phyloP scores from a whole-genome alignment of 2,888 invertebrate species.

The Lomographa bimaculata region DNA sequence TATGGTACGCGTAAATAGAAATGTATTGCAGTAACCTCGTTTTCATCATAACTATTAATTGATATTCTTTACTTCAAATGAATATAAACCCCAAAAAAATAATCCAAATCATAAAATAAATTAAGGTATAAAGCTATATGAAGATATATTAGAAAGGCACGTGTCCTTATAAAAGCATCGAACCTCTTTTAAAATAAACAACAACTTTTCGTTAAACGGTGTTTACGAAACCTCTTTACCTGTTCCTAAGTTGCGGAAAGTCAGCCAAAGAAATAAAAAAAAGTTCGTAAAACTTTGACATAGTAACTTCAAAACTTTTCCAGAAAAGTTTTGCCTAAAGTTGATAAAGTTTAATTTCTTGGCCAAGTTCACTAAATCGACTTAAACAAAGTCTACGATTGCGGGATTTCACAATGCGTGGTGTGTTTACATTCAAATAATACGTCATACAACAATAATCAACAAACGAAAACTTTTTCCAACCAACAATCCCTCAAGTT shows the following conservation, averaged over 20 bases:
- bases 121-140: no score
- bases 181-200: no score
- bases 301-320: constrained; percentile 47
- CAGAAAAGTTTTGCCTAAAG: constrained; percentile 48
- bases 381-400: constrained; percentile 26
- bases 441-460: neutral
- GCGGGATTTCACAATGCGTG: constrained; percentile 41
- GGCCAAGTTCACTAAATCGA: constrained; percentile 29
- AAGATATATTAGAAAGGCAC: no score
- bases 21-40: no score
- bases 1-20: no score
- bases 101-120: no score
- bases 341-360: constrained; percentile 40
- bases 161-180: no score
- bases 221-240: constrained; percentile 12
- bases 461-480: neutral
- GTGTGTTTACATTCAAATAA: constrained; percentile 28
- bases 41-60: no score
- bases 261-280: constrained; percentile 37
- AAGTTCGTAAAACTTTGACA: constrained; percentile 48
- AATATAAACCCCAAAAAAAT: no score
- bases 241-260: constrained; percentile 9
- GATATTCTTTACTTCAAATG: no score
- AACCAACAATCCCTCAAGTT: neutral
- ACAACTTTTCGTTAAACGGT: neutral